Evolutionary conservation across 2,113 vertebrate species (phyloP), one percentile per base, ranked within the genome.

Genomic region (Cebus imitator): DNA sequence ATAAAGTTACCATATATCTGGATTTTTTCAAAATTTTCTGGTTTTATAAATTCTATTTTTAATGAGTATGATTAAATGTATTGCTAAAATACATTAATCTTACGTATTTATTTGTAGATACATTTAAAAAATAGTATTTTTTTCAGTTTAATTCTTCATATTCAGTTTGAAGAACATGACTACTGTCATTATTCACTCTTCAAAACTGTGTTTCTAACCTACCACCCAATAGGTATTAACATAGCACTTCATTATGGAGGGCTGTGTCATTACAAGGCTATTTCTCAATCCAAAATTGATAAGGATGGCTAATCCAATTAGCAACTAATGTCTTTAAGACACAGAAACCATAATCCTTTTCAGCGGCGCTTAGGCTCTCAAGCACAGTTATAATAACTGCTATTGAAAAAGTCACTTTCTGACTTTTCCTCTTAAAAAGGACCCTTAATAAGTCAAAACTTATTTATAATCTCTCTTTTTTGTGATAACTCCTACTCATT

Each of bases 281-380:
- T 58, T 87, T 97, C 84, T 97, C 64, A 87, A 35, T 52, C 70
- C 48, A 43, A 84, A 94, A 80, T 32, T 94, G 90, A 96, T 95
- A 90, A 95, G 52, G 25, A 86, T 37, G 55, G 10, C n/a, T 95
- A 94, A 95, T 92, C 61, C 84, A 92, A 76, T 95, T 96, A 95
- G 61, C 55, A 93, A 80, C 55, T 90, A 87, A 87, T 48, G 92
- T 30, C 48, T 91, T 73, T 95, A 83, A 87, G 57, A 64, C 80
- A 97, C 84, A 92, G 91, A 92, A 80, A 32, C 48, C 27, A 61
- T 94, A 87, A 75, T 94, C 95, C 87, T 90, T 84, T 92, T 61
- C 35, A 93, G 68, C 52, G 82, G 78, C 23, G 93, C 90, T 87
- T 80, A 70, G 32, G 18, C 2, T 73, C n/a, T 89, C 43, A 6